These are phyloP conservation scores for Spinibarbus caldwelli DNA, from an alignment of 2,797 vertebrate genomes.

Conservation along the genomic window DNA sequence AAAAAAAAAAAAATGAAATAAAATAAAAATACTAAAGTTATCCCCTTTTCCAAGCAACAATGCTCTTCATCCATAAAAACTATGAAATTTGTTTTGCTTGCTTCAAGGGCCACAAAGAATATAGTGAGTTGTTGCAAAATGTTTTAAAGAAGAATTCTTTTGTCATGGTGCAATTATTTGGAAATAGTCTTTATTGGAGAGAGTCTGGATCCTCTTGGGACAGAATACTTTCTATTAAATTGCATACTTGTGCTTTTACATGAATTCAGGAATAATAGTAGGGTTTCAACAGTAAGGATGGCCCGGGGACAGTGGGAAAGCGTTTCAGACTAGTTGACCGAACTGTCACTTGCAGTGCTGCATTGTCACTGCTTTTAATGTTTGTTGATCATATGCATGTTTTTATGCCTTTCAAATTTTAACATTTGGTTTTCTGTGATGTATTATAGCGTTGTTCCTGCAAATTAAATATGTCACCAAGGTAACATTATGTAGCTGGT, in stretches of 20 bases:
- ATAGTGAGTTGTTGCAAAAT: not conserved
- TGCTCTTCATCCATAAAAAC: constrained; percentile 41
- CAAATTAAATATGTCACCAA: constrained; percentile 17
- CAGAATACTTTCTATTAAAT: constrained; percentile 12
- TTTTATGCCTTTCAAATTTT: constrained; percentile 1
- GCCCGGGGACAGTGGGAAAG: not conserved
- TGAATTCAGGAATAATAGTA: not conserved
- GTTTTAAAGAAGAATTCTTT: constrained; percentile 14
- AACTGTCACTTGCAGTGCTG: not conserved
- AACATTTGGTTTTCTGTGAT: not conserved
- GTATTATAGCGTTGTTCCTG: constrained; percentile 2
- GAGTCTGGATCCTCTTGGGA: constrained; percentile 1
- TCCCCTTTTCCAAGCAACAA: constrained; percentile 49
- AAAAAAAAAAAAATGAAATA: constrained; percentile 10
- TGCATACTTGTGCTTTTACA: constrained; percentile 13
- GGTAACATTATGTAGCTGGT: not conserved
- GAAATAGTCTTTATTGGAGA: constrained; percentile 2
- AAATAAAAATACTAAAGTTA: constrained; percentile 62
- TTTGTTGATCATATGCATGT: constrained; percentile 4
- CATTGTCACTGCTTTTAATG: not conserved
- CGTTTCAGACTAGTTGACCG: constrained; percentile 2
- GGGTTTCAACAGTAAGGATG: not conserved
- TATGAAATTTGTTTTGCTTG: constrained; percentile 21
- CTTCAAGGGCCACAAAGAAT: not conserved
- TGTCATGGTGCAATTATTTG: constrained; percentile 13